Conservation (phyloP, 2,888 invertebrate genomes). For the Andrena camellia region DNA sequence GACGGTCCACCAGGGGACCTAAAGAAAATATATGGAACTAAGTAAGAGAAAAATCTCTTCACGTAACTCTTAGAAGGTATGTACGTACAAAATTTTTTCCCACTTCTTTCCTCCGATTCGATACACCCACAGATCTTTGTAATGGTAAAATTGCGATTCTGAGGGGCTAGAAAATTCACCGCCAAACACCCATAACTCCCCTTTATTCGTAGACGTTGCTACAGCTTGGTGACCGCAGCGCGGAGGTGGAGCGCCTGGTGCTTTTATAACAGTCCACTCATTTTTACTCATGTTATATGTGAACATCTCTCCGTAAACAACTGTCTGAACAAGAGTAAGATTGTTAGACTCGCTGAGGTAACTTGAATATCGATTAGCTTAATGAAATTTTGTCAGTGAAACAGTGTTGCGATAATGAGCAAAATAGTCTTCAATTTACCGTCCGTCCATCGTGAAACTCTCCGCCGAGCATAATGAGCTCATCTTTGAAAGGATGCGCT, state of each 20-base stretch:
- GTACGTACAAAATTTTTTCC: constrained; percentile 90
- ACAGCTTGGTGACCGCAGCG: constrained; percentile 96
- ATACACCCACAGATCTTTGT: constrained; percentile 96
- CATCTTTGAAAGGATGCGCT: constrained; percentile 94
- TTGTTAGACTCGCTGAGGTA: not conserved
- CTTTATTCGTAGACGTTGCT: constrained; percentile 90
- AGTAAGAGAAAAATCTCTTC: not conserved
- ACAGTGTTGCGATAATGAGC: not conserved
- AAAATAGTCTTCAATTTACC: constrained; percentile 29
- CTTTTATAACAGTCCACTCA: constrained; percentile 92
- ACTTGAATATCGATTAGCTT: not conserved
- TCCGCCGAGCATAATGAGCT: constrained; percentile 95
- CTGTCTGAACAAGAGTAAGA: constrained; percentile 87
- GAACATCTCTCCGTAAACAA: constrained; percentile 93
- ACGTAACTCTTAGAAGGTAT: not conserved
- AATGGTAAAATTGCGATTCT: constrained; percentile 97
- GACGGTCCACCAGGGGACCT: constrained; percentile 91
- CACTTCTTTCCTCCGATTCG: constrained; percentile 91
- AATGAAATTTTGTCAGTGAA: not conserved
- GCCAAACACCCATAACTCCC: constrained; percentile 93
- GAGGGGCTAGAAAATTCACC: constrained; percentile 97
- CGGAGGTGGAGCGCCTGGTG: constrained; percentile 95
- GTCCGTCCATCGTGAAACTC: constrained; percentile 93
- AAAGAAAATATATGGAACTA: constrained; percentile 68
- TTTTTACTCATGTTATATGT: constrained; percentile 93